phyloP scores from a whole-genome alignment of 2,797 vertebrate genomes.

The Telmatherina bonti region DNA sequence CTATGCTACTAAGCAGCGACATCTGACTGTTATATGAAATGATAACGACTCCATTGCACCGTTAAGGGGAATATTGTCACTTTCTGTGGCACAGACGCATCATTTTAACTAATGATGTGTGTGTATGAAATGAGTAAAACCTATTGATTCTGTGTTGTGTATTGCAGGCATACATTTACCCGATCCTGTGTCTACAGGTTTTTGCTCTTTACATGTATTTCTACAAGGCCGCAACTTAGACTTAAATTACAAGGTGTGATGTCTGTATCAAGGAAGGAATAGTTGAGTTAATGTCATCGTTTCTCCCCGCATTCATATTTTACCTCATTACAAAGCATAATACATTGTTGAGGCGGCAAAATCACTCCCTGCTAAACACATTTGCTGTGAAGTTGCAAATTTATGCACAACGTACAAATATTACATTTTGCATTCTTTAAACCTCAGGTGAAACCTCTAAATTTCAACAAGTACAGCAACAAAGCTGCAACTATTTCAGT shows the following conservation, averaged over 20 bases:
- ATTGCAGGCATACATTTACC: neutral
- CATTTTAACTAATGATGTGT: neutral
- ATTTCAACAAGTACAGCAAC: slow-evolving; percentile 25
- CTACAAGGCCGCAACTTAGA: neutral
- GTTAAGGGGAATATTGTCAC: neutral
- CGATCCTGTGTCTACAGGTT: neutral
- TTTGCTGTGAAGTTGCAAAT: slow-evolving; percentile 9
- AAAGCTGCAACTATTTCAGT: slow-evolving; percentile 10
- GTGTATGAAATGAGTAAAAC: no score
- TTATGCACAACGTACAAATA: slow-evolving; percentile 6
- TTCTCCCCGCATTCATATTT: neutral
- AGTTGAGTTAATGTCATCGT: neutral
- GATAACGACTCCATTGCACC: neutral
- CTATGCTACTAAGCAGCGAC: neutral
- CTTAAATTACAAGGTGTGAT: neutral
- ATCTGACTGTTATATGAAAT: neutral
- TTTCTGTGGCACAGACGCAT: neutral
- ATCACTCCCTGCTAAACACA: neutral
- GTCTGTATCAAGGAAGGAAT: neutral
- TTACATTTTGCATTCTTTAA: slow-evolving; percentile 6
- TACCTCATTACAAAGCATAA: neutral
- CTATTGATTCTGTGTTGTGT: no score
- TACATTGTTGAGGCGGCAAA: neutral
- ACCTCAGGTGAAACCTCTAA: slow-evolving; percentile 21
- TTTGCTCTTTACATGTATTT: neutral